A percentile compares a stretch with the other conserved stretches of the same genome.
These are phyloP conservation scores for Philhelius pedissequus DNA, from an alignment of 2,888 invertebrate genomes.

Conservation along the genomic window DNA sequence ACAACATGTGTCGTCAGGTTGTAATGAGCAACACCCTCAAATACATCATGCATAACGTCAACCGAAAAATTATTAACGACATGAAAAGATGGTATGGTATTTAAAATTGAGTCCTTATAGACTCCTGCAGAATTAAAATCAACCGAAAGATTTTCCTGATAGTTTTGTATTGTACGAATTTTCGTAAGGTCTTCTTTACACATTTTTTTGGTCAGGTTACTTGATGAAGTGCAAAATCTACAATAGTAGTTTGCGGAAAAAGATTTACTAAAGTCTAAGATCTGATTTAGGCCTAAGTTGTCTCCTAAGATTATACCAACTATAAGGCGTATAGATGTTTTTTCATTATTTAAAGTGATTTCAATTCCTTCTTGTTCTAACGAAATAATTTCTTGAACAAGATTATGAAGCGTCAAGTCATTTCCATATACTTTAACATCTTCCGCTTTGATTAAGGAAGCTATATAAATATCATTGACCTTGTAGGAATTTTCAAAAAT, in stretches of 20 bases:
- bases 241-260: constrained; percentile 43
- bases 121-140: constrained; percentile 32
- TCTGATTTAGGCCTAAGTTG: constrained; percentile 31
- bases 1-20: constrained; percentile 42
- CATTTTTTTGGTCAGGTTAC: not conserved
- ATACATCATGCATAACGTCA: constrained; percentile 60
- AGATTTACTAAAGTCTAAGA: constrained; percentile 46
- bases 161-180: constrained; percentile 27
- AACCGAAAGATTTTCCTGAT: too few relatives aligned
- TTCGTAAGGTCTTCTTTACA: constrained; percentile 28
- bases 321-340: not conserved
- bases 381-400: not conserved
- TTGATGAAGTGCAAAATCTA: constrained; percentile 36
- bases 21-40: constrained; percentile 44
- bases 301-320: constrained; percentile 24
- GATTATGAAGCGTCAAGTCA: not conserved
- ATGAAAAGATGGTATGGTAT: constrained; percentile 43
- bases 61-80: constrained; percentile 37
- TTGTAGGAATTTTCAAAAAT: constrained; percentile 2
- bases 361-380: constrained; percentile 10
- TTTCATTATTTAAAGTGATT: not conserved
- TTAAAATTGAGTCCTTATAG: constrained; percentile 22
- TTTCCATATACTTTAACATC: constrained; percentile 21
- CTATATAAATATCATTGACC: constrained; percentile 8
- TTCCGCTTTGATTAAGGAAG: constrained; percentile 6